These are phyloP conservation scores for Crenuchus spilurus DNA, from an alignment of 2,797 vertebrate species.

Conservation along the genomic window DNA sequence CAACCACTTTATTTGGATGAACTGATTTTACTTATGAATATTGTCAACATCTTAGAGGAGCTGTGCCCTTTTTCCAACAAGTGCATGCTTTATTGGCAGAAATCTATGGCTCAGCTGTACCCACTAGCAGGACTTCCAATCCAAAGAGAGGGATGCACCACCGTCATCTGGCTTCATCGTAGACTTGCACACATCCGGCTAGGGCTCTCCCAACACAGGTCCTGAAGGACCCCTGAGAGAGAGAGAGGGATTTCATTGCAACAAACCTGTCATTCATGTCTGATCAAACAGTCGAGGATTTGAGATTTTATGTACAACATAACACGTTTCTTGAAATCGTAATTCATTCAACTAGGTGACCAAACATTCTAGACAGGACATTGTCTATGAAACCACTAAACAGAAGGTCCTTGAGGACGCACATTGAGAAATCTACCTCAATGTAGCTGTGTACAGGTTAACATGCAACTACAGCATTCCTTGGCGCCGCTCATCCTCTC, in stretches of 20 bases:
- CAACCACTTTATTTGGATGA: neutral
- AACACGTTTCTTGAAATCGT: conserved; percentile 56
- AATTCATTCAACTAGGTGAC: conserved; percentile 43
- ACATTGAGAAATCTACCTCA: conserved; percentile 77
- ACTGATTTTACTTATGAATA: neutral
- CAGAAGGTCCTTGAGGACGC: conserved; percentile 76
- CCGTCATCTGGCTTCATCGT: neutral
- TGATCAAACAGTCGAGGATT: conserved; percentile 65
- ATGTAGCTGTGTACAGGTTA: conserved; percentile 77
- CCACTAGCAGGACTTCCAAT: neutral
- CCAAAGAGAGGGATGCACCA: neutral
- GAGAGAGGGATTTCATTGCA: conserved; percentile 78
- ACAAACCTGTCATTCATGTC: conserved; percentile 71
- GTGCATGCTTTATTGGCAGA: neutral
- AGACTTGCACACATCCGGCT: neutral
- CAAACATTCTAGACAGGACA: conserved; percentile 59
- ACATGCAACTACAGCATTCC: conserved; percentile 81
- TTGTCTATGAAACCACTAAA: conserved; percentile 65
- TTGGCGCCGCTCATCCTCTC: conserved; percentile 74
- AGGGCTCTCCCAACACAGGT: conserved; percentile 74
- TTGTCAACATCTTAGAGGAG: neutral
- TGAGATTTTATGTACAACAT: conserved; percentile 70
- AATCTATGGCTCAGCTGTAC: neutral
- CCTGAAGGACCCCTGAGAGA: conserved; percentile 76
- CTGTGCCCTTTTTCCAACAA: neutral